Base-by-base conservation (phyloP, 2,888 invertebrate species). In the Limnephilus marmoratus region DNA sequence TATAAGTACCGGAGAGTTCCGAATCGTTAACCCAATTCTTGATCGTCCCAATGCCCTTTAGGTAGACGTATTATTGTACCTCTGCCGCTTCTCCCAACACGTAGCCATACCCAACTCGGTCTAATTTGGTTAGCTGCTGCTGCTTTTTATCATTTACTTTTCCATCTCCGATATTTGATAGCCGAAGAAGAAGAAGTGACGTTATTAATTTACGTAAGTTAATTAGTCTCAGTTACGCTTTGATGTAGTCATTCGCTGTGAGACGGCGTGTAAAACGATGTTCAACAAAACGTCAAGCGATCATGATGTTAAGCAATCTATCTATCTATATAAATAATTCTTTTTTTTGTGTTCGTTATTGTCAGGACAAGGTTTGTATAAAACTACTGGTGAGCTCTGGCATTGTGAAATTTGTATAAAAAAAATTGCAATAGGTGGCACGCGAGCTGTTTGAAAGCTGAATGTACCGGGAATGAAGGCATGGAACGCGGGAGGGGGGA, bases 31-130 rank as follows among this genome's bases (percentile, higher is more conserved):
- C 90, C 18, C 53, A 53, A n/a, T 81, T 90, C n/a, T 81, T 37
- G 81, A 31, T 81, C n/a, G 80, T 81, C 31, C 80, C 53, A 81
- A 41, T 80, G 80, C 90, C 90, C 68, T 68, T 68, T 68, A n/a
- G 24, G 68, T 68, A 9, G 68, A 68, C 68, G 24, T n/a, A n/a
- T 68, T n/a, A 68, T 7, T 11, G 24, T 68, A 68, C 68, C 68
- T 68, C n/a, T 9, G 68, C 9, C 68, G 68, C 68, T n/a, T 68
- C 68, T 68, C n/a, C 68, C 68, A 68, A 68, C 68, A 68, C 68
- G 7, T 53, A 53, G 18, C 53, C 53, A 53, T 53, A 4, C 18
- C 53, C 53, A 53, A 18, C 15, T 15, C 18, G 53, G 53, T 53
- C 53, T 53, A 18, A 53, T 53, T 53, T 53, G 18, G 53, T 53